Conservation (phyloP, 1,140 invertebrate genomes). For the Marisa cornuarietis region DNA sequence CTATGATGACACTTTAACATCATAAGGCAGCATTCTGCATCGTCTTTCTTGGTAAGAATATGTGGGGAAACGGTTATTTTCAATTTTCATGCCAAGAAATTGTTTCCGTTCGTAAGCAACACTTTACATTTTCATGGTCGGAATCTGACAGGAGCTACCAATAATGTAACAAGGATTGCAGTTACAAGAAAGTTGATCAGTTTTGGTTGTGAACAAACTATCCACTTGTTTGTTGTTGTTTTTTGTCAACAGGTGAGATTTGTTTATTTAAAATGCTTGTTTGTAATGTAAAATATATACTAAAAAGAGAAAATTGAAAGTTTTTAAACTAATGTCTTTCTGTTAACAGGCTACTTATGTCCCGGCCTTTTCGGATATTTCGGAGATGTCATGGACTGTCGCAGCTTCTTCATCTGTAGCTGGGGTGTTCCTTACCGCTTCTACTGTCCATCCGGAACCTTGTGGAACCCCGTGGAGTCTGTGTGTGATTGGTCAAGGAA, state of each 20-base stretch:
- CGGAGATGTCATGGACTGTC: slow-evolving; percentile 30
- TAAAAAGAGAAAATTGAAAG: too few relatives aligned
- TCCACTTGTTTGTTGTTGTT: too few relatives aligned
- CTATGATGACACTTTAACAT: neutral
- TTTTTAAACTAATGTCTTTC: neutral
- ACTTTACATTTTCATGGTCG: neutral
- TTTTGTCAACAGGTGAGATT: too few relatives aligned
- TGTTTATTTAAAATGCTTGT: too few relatives aligned
- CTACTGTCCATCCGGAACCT: slow-evolving; percentile 33
- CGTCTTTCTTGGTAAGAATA: too few relatives aligned
- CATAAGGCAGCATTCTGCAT: neutral
- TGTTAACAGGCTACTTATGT: slow-evolving; percentile 27
- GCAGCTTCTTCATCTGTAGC: slow-evolving; percentile 40
- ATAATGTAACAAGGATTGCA: too few relatives aligned
- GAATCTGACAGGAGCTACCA: too few relatives aligned
- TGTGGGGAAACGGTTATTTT: too few relatives aligned
- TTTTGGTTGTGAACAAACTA: too few relatives aligned
- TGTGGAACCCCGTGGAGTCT: slow-evolving; percentile 27
- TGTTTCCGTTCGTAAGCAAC: neutral
- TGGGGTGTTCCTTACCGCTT: slow-evolving; percentile 39
- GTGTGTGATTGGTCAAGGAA: slow-evolving; percentile 39
- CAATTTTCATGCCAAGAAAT: neutral
- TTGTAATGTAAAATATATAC: too few relatives aligned
- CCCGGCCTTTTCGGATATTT: slow-evolving; percentile 37
- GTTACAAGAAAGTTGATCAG: too few relatives aligned